Conservation (phyloP, 2,888 invertebrate genomes). For the Epicampocera succincta region DNA sequence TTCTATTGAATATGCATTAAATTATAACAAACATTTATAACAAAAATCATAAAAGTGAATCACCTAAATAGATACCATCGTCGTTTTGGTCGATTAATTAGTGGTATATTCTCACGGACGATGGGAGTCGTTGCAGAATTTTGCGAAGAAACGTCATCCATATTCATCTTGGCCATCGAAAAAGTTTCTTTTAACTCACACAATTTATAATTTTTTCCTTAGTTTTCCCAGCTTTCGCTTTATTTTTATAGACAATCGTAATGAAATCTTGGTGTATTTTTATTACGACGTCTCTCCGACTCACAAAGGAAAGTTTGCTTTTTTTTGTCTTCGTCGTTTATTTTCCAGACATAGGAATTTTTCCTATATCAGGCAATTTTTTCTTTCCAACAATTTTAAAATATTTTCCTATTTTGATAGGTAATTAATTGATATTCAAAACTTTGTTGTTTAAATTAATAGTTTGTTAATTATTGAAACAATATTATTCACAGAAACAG, state of each 20-base stretch:
- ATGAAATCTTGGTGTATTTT: constrained; percentile 24
- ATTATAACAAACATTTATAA: constrained; percentile 2
- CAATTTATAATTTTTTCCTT: constrained; percentile 55
- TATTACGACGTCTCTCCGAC: not conserved
- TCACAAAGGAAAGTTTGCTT: constrained; percentile 57
- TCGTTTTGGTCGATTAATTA: constrained; percentile 85
- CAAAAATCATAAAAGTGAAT: constrained; percentile 74
- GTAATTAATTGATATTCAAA: not conserved
- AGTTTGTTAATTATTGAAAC: not conserved
- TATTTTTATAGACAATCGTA: not conserved
- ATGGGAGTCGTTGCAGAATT: constrained; percentile 83
- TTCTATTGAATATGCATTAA: constrained; percentile 1
- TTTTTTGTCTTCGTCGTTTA: constrained; percentile 29
- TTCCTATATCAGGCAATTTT: not conserved
- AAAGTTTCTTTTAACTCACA: constrained; percentile 63
- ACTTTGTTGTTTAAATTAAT: constrained; percentile 3
- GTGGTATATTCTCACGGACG: constrained; percentile 86
- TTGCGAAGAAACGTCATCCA: constrained; percentile 81
- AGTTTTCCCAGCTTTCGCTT: not conserved
- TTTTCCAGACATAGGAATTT: constrained; percentile 49
- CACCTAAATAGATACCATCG: constrained; percentile 85
- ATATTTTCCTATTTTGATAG: not conserved
- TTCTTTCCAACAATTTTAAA: not conserved
- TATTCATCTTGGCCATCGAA: constrained; percentile 71
- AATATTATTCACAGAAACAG: constrained; percentile 36